Conservation (phyloP, 2,113 vertebrate genomes). For the Peromyscus maniculatus region DNA sequence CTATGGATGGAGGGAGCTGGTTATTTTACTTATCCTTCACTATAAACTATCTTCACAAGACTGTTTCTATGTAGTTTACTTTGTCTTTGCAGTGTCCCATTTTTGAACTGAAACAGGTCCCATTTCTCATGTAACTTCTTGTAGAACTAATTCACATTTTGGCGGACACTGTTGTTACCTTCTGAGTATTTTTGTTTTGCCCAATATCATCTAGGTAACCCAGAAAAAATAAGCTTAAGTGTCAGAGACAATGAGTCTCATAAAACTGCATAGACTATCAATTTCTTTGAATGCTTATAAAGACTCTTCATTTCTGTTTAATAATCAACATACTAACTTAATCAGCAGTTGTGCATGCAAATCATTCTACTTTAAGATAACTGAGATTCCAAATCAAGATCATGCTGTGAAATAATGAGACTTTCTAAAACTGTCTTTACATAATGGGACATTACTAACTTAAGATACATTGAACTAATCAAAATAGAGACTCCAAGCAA, state of each 20-base stretch:
- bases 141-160: neutral
- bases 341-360: slow-evolving; percentile 49
- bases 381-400: slow-evolving; percentile 63
- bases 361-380: slow-evolving; percentile 60
- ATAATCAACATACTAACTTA: slow-evolving; percentile 40
- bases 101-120: neutral
- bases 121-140: neutral
- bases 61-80: neutral
- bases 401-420: slow-evolving; percentile 70
- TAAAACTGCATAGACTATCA: neutral
- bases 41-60: neutral
- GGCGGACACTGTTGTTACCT: neutral
- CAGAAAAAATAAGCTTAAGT: neutral
- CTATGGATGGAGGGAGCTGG: neutral
- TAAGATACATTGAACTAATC: slow-evolving; percentile 36
- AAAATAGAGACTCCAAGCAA: slow-evolving; percentile 52
- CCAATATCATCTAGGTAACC: neutral
- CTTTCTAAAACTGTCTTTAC: slow-evolving; percentile 51
- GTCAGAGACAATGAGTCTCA: neutral
- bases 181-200: neutral
- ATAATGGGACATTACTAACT: slow-evolving; percentile 8
- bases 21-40: neutral
- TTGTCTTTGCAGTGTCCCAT: neutral
- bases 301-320: slow-evolving; percentile 33
- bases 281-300: neutral